Evolutionary conservation across 2,113 vertebrate genomes (phyloP).

Genomic region (Polyodon spathula): DNA sequence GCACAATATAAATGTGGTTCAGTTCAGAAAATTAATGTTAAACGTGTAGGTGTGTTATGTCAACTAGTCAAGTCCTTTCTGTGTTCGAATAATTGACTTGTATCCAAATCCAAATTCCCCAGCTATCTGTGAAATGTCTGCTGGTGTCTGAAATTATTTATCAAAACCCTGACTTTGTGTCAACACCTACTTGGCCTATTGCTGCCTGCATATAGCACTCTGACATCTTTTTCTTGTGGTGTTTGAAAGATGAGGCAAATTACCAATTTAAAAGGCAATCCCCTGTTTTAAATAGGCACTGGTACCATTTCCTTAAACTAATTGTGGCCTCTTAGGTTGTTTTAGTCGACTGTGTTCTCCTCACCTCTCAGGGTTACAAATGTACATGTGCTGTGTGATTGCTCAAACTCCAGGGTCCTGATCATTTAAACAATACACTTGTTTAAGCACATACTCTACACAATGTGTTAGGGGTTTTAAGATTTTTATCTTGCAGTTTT

Average conservation of each 20-base stretch:
- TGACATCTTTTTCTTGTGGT: not conserved
- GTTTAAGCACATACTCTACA: too few relatives aligned
- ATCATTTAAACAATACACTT: too few relatives aligned
- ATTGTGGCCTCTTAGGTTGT: too few relatives aligned
- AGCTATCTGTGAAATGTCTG: conserved; percentile 20
- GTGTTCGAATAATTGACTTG: conserved; percentile 19
- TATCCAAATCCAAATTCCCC: conserved; percentile 1
- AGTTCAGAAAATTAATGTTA: not conserved
- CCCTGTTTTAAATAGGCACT: conserved; percentile 2
- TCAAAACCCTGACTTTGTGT: conserved; percentile 15
- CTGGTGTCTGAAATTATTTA: conserved; percentile 17
- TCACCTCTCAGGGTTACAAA: too few relatives aligned
- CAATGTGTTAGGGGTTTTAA: too few relatives aligned
- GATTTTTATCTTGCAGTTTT: too few relatives aligned
- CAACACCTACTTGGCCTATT: conserved; percentile 20
- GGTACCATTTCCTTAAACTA: too few relatives aligned
- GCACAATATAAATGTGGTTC: not conserved
- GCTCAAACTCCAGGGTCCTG: too few relatives aligned
- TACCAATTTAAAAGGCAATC: not conserved
- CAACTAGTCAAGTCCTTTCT: not conserved
- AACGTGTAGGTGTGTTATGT: not conserved
- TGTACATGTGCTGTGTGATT: too few relatives aligned
- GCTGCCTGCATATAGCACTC: conserved; percentile 1
- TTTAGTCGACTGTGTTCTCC: too few relatives aligned
- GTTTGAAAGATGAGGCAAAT: conserved; percentile 3